Base-by-base conservation (phyloP, 2,113 vertebrate genomes). In the Pseudolaguvia tuberculata region DNA sequence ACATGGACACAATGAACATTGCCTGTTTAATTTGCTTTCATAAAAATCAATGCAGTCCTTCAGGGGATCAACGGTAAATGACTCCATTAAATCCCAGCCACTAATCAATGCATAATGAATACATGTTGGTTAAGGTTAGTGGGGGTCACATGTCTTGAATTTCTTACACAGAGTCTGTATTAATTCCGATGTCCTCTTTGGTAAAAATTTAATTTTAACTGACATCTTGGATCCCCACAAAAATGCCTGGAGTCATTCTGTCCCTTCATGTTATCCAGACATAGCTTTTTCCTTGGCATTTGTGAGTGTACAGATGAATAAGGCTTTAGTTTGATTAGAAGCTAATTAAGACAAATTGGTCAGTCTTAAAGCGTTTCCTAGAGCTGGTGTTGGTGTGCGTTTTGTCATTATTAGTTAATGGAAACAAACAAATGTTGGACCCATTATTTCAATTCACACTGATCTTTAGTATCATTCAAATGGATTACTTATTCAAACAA, bases 91-190 rank as follows among this genome's bases (percentile, higher is more conserved):
- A 50, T 50, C 42, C 70, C 80, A 83, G 83, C 70, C 77, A 69
- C 81, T 81, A 86, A 87, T 88, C 84, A 82, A 84, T 86, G 79
- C 55, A 74, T 81, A 86, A 86, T 87, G 75, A 87, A 84, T 84
- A 75, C 72, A 81, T 84, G 81, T 39, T 73, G 66, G 77, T 67
- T 51, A 55, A 76, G 78, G 74, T 84, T 79, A 80, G 75, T 67
- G 80, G 57, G 76, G 76, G 77, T 82, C 75, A 67, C 47, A 61
- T 21, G 63, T 47, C 47, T 68, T 9, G 70, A 76, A 66, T 76
- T 66, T 74, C 47, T 52, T 20, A 53, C 72, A 76, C 65, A 45
- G 51, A 29, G 53, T 58, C 80, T 47, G 56, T 51, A 76, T 83
- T 70, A 77, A 76, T 53, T 25, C 25, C 56, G 57, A 81, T 50